Conservation (phyloP, 2,888 invertebrate genomes). For the Nemoura dubitans region DNA sequence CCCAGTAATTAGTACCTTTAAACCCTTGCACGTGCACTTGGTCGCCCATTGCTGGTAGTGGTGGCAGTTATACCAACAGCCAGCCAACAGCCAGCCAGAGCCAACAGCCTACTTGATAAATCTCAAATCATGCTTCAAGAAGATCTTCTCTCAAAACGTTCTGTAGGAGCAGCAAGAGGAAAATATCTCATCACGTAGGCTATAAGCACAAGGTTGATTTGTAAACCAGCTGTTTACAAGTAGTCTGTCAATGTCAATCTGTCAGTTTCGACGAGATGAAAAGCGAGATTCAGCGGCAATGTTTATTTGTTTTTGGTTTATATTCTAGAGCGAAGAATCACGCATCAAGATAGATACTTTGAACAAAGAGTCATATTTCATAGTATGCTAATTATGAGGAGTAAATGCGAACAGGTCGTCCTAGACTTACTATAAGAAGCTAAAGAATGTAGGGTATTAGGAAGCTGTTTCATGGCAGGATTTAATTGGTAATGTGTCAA, state of each 20-base stretch:
- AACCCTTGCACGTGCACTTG: conserved; percentile 20
- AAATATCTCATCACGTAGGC: not conserved
- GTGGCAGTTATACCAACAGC: too few relatives aligned
- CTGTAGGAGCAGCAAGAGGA: not conserved
- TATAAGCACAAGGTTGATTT: not conserved
- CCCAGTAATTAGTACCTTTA: not conserved
- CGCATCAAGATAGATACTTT: not conserved
- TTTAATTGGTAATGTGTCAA: conserved; percentile 48
- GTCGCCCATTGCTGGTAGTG: not conserved
- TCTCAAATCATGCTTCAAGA: too few relatives aligned
- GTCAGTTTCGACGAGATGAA: not conserved
- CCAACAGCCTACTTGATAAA: too few relatives aligned
- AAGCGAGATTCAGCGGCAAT: not conserved
- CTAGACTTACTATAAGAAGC: conserved; percentile 47
- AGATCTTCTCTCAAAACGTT: too few relatives aligned
- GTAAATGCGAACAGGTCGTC: not conserved
- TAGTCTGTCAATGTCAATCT: not conserved
- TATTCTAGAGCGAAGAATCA: not conserved
- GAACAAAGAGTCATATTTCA: not conserved
- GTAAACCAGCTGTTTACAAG: not conserved
- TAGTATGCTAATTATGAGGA: not conserved
- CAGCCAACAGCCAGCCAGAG: too few relatives aligned
- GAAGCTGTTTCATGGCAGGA: conserved; percentile 49
- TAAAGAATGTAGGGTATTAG: not conserved
- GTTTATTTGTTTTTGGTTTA: conserved; percentile 3